Percentiles rank a stretch among this genome's conserved stretches.
These are phyloP conservation scores for Lota lota DNA, from an alignment of 2,113 vertebrate genomes.

Conservation along the genomic window DNA sequence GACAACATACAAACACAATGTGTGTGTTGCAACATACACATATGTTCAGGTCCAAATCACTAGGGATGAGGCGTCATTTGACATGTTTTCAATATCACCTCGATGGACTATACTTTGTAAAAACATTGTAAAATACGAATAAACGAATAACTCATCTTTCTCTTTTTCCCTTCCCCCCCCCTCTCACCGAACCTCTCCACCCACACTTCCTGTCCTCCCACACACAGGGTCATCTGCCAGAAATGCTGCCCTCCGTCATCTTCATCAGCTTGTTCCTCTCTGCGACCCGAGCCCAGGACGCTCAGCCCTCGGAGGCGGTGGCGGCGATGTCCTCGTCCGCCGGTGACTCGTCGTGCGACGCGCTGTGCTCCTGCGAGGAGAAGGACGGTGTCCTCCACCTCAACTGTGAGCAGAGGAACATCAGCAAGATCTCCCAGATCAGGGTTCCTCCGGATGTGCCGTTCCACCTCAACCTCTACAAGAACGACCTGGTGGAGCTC, in stretches of 20 bases:
- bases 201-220: conserved; percentile 25
- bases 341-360: conserved; percentile 79
- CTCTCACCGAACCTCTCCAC: conserved; percentile 8
- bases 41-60: conserved; percentile 13
- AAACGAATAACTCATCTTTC: conserved; percentile 13
- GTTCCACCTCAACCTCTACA: conserved; percentile 91
- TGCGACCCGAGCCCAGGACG: conserved; percentile 69
- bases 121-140: conserved; percentile 9
- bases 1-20: conserved; percentile 3
- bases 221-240: conserved; percentile 61
- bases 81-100: neutral
- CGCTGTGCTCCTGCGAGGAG: conserved; percentile 86
- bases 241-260: conserved; percentile 85
- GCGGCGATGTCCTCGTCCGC: neutral
- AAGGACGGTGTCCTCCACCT: conserved; percentile 87
- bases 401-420: conserved; percentile 89
- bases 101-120: conserved; percentile 4
- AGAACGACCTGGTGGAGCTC: conserved; percentile 86
- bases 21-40: conserved; percentile 27
- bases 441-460: conserved; percentile 82
- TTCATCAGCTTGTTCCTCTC: conserved; percentile 75
- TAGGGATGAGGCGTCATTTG: conserved; percentile 16
- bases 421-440: conserved; percentile 87
- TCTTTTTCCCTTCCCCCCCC: conserved; percentile 8
- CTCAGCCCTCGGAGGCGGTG: conserved; percentile 56